phyloP scores from a whole-genome alignment of 2,113 vertebrate genomes.

The Poeciliopsis prolifica region DNA sequence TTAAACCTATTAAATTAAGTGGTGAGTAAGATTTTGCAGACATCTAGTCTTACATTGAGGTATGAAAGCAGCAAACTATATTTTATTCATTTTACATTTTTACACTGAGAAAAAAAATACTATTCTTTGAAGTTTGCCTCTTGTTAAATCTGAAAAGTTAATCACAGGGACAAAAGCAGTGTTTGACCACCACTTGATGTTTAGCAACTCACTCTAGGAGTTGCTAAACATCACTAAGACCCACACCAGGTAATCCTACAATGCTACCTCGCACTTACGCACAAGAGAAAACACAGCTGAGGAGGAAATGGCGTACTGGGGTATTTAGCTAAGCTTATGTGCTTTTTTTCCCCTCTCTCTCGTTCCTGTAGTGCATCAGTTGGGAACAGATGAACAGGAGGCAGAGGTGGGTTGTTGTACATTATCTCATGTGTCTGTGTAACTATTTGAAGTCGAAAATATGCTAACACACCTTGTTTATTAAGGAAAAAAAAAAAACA shows the following conservation, averaged over 20 bases:
- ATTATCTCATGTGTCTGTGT: conserved; percentile 28
- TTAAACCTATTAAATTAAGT: background rate
- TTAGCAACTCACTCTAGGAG: conserved; percentile 39
- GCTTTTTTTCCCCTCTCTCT: conserved; percentile 53
- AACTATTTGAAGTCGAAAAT: conserved; percentile 4
- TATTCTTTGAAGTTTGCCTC: background rate
- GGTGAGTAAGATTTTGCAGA: conserved; percentile 3
- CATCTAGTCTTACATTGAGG: background rate
- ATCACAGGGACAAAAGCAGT: conserved; percentile 33
- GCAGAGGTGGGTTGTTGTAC: conserved; percentile 28
- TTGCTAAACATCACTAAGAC: conserved; percentile 48
- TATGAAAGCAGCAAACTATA: background rate
- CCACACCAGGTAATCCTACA: conserved; percentile 43
- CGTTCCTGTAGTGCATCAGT: conserved; percentile 51
- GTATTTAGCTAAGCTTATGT: conserved; percentile 52
- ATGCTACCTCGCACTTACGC: conserved; percentile 17
- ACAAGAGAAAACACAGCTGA: conserved; percentile 62
- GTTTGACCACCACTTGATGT: conserved; percentile 33
- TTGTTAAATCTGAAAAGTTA: background rate
- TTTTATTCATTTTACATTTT: background rate
- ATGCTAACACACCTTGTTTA: background rate
- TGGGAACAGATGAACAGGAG: conserved; percentile 53
- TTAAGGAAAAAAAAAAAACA: background rate
- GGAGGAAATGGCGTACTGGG: conserved; percentile 63
- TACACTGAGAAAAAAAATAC: background rate